Percentiles rank a stretch among this genome's conserved stretches.
phyloP scores from a whole-genome alignment of 2,797 vertebrate genomes.

The Channallabes apus region DNA sequence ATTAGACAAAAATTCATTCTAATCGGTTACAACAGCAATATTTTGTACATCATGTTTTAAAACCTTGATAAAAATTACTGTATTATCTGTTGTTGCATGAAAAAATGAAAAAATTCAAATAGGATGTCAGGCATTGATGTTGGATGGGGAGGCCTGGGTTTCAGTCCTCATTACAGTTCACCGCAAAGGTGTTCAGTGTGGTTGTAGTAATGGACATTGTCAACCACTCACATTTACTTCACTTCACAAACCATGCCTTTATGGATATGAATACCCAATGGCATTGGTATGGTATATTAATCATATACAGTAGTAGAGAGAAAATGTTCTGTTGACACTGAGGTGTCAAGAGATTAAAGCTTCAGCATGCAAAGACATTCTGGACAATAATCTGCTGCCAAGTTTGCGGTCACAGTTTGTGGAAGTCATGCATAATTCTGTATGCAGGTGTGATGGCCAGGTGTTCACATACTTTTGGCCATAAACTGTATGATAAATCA shows the following conservation, averaged over 20 bases:
- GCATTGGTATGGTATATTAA: too few species aligned
- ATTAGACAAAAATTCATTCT: background rate
- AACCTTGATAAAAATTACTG: background rate
- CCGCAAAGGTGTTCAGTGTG: too few species aligned
- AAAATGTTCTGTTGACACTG: too few species aligned
- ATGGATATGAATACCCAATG: too few species aligned
- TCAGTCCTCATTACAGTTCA: background rate
- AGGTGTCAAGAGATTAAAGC: background rate
- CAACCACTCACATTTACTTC: too few species aligned
- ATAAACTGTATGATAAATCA: background rate
- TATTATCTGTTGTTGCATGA: background rate
- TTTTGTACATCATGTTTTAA: background rate
- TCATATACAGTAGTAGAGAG: too few species aligned
- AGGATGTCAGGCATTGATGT: too few species aligned
- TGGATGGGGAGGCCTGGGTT: too few species aligned
- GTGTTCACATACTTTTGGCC: background rate
- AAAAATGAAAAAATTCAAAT: too few species aligned
- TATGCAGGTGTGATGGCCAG: background rate
- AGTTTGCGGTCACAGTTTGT: background rate
- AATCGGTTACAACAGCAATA: background rate
- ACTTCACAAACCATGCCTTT: too few species aligned
- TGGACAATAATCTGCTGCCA: background rate
- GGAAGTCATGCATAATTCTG: background rate
- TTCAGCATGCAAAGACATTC: background rate
- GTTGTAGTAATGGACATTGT: too few species aligned